phyloP scores from a whole-genome alignment of 2,797 vertebrate genomes.

The Aphelocoma californica region DNA sequence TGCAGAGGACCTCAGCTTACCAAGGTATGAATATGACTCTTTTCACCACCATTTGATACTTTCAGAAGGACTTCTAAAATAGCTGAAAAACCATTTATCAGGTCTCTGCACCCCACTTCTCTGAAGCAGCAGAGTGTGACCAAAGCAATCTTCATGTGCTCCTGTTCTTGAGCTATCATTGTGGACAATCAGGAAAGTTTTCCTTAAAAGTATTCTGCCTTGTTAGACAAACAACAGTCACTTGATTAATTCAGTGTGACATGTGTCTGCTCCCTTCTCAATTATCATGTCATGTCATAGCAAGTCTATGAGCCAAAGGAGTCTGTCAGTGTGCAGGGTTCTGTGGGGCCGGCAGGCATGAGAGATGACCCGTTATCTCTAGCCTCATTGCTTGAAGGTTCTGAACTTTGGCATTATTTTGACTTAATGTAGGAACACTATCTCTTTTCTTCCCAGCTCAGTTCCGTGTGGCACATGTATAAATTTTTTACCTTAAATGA shows the following conservation, averaged over 20 bases:
- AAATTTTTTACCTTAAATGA: background rate
- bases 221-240: background rate
- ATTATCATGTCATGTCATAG: conserved; percentile 20
- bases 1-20: background rate
- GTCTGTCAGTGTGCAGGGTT: background rate
- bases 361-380: background rate
- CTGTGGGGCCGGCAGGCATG: background rate
- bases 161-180: background rate
- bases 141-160: background rate
- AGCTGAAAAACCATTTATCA: background rate
- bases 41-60: background rate
- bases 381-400: background rate
- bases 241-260: conserved; percentile 17
- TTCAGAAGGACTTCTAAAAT: background rate
- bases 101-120: background rate
- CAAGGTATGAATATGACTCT: background rate
- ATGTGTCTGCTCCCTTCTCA: background rate
- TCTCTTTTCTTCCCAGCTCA: background rate
- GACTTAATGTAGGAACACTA: background rate
- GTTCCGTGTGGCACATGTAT: background rate
- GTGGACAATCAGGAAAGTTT: background rate
- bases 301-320: background rate
- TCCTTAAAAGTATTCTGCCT: background rate
- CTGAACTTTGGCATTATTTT: background rate
- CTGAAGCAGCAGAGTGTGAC: background rate